Evolutionary conservation across 1,140 invertebrate species (phyloP).

Genomic region (Diorhabda elongata): DNA sequence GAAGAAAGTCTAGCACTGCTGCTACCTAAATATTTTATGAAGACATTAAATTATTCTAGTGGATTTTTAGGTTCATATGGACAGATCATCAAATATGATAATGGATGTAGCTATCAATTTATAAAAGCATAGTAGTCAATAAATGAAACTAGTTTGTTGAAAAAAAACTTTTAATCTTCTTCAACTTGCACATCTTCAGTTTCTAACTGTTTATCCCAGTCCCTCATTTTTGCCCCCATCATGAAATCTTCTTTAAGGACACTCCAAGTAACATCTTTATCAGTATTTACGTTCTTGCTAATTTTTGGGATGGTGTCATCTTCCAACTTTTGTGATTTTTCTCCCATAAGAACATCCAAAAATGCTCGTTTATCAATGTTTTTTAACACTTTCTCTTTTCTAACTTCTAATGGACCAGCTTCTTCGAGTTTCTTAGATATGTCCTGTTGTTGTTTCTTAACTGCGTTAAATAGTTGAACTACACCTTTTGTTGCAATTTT

Average conservation of each 20-base stretch:
- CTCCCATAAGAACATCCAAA: constrained; percentile 76
- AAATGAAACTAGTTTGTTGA: not conserved
- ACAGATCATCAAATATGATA: no score
- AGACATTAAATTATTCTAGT: no score
- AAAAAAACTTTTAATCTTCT: constrained; percentile 25
- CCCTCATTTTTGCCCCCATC: constrained; percentile 83
- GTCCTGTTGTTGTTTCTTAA: constrained; percentile 76
- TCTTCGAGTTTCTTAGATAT: constrained; percentile 67
- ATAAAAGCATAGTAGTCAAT: not conserved
- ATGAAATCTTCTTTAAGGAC: constrained; percentile 75
- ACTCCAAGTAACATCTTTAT: constrained; percentile 49
- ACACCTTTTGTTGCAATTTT: constrained; percentile 89
- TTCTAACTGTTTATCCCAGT: constrained; percentile 77
- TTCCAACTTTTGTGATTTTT: constrained; percentile 59
- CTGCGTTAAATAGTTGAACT: constrained; percentile 88
- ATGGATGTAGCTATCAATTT: no score
- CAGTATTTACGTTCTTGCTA: constrained; percentile 45
- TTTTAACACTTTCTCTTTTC: constrained; percentile 78
- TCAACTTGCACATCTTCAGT: constrained; percentile 40
- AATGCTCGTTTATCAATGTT: constrained; percentile 77
- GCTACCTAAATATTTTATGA: no score
- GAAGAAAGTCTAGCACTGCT: no score
- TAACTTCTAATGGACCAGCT: constrained; percentile 72
- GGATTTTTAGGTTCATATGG: no score
- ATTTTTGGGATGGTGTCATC: constrained; percentile 45